Evolutionary conservation across 2,888 invertebrate species (phyloP).

Genomic region (Vannuccia rotundouncinata): DNA sequence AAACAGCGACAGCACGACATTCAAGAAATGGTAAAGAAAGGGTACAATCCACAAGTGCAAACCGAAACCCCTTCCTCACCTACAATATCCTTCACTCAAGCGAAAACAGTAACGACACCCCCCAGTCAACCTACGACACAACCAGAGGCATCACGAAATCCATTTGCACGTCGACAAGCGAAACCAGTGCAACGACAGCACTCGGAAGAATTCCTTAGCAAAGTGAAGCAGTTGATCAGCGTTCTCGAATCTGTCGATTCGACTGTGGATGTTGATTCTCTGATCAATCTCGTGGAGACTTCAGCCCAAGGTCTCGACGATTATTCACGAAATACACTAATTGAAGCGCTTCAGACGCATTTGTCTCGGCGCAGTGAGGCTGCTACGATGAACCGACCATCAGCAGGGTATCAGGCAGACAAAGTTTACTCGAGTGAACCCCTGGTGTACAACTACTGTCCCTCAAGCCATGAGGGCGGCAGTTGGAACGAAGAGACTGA

Average conservation of each 20-base stretch:
- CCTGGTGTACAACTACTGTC: neutral
- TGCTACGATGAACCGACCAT: too few species aligned
- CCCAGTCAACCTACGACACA: neutral
- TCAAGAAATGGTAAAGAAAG: conserved; percentile 43
- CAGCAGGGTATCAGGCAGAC: too few species aligned
- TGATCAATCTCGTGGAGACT: neutral
- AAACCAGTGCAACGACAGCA: neutral
- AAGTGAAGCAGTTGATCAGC: neutral
- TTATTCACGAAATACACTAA: neutral
- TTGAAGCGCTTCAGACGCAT: neutral
- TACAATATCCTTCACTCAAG: too few species aligned
- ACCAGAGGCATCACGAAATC: neutral
- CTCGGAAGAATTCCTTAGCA: neutral
- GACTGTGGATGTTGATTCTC: neutral
- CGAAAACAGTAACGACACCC: too few species aligned
- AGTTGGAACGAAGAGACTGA: neutral
- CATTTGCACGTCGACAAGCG: neutral
- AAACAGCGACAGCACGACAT: conserved; percentile 89
- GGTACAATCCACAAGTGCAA: neutral
- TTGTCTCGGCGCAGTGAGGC: neutral
- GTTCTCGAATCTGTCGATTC: neutral
- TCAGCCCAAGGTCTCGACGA: neutral
- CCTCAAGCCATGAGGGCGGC: neutral
- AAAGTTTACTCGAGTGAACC: neutral
- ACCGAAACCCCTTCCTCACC: neutral